Conservation (phyloP, 2,797 vertebrate species). For the Linurgus olivaceus region DNA sequence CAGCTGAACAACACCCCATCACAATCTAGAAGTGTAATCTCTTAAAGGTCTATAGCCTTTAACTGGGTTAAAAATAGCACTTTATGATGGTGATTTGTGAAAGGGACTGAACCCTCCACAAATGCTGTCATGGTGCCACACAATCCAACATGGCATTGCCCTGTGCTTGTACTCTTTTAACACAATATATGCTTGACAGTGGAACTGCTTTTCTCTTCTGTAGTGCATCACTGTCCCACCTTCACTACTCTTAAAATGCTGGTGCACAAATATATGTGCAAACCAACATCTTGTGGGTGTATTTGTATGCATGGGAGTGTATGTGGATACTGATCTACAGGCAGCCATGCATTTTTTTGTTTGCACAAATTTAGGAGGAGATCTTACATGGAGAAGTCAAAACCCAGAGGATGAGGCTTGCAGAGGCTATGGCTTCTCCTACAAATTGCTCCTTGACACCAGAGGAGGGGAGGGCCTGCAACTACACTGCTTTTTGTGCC, state of each 20-base stretch:
- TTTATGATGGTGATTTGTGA: neutral
- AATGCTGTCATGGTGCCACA: neutral
- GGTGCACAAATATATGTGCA: neutral
- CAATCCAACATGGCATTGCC: neutral
- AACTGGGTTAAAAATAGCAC: neutral
- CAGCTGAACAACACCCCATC: neutral
- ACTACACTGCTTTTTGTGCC: neutral
- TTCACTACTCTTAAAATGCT: neutral
- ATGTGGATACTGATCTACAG: rapidly evolving
- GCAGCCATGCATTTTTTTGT: neutral
- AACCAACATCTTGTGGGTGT: neutral
- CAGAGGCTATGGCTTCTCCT: neutral
- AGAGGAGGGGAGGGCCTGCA: neutral
- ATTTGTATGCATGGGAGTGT: neutral
- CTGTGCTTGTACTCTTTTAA: neutral
- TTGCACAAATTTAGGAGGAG: neutral
- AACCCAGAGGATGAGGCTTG: neutral
- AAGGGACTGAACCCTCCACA: neutral
- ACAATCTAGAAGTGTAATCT: neutral
- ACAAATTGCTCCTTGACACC: neutral
- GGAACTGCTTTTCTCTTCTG: neutral
- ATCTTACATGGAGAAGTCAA: neutral
- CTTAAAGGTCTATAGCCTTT: neutral
- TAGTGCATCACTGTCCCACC: neutral
- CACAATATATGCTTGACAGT: neutral